Percentiles rank a stretch among this genome's conserved stretches.
phyloP scores from a whole-genome alignment of 2,797 vertebrate genomes.

The Chanos chanos region DNA sequence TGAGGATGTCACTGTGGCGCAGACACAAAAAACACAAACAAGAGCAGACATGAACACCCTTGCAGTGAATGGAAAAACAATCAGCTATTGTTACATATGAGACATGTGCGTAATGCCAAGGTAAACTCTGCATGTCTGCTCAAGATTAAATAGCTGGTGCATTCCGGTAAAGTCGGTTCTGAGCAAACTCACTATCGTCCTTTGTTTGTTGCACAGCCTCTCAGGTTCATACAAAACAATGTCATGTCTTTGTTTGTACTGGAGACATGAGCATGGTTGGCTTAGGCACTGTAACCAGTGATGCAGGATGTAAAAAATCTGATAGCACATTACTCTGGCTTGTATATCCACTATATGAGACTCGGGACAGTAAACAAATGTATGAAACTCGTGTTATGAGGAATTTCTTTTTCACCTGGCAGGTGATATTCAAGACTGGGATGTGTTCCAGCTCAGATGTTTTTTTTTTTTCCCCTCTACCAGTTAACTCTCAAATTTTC shows the following conservation, averaged over 20 bases:
- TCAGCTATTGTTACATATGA: constrained; percentile 6
- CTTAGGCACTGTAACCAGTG: constrained; percentile 42
- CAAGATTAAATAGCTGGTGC: constrained; percentile 24
- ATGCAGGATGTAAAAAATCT: constrained; percentile 41
- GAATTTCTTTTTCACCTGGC: constrained; percentile 2
- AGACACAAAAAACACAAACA: constrained; percentile 32
- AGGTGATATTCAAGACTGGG: constrained; percentile 1
- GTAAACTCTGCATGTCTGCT: constrained; percentile 31
- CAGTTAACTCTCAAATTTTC: constrained; percentile 11
- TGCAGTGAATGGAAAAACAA: constrained; percentile 7
- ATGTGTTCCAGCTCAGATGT: constrained; percentile 7
- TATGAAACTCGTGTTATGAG: constrained; percentile 11
- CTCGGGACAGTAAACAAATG: not conserved
- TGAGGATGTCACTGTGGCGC: constrained; percentile 87
- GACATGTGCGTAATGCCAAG: constrained; percentile 3
- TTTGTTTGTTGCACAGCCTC: constrained; percentile 31
- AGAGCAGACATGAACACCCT: not conserved
- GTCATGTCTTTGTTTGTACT: constrained; percentile 32
- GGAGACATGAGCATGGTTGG: constrained; percentile 38
- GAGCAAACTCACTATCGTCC: constrained; percentile 22
- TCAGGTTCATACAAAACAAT: constrained; percentile 36
- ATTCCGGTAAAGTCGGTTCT: constrained; percentile 29
- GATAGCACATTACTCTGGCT: not conserved
- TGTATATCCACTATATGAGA: constrained; percentile 4
- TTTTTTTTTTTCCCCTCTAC: not conserved